Evolutionary conservation across 92 coral and sea anemone genomes (phyloP).

Genomic region (Epizoanthus scotinus): DNA sequence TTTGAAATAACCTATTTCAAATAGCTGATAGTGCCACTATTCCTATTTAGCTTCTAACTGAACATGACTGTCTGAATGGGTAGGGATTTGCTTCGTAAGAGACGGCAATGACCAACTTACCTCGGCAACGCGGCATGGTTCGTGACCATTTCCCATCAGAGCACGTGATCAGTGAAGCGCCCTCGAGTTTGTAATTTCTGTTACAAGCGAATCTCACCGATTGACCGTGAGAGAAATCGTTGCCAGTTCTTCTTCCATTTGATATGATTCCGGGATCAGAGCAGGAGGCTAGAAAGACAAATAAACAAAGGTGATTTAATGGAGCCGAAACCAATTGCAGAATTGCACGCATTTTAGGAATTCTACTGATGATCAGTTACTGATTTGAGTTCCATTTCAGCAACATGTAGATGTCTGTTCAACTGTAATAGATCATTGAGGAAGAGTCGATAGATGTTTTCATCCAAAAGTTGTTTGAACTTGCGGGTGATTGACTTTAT

Average conservation of each 20-base stretch:
- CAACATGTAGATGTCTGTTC: too few relatives aligned
- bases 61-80: too few relatives aligned
- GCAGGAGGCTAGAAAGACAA: background rate
- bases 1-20: too few relatives aligned
- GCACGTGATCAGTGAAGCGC: conserved; percentile 10
- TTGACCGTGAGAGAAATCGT: conserved; percentile 39
- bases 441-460: background rate
- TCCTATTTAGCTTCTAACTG: background rate
- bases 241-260: conserved; percentile 13
- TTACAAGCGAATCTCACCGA: conserved; percentile 31
- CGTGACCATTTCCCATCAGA: conserved; percentile 49
- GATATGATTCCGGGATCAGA: conserved; percentile 17
- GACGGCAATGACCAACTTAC: background rate
- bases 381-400: too few relatives aligned
- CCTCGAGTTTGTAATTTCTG: conserved; percentile 5
- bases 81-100: background rate
- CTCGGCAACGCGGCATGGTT: conserved; percentile 42
- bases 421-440: background rate
- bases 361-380: too few relatives aligned
- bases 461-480: too few relatives aligned
- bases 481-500: too few relatives aligned
- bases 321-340: too few relatives aligned
- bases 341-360: too few relatives aligned
- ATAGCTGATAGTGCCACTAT: too few relatives aligned
- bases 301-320: background rate